Percentiles rank a stretch among this genome's conserved stretches.
Conservation (phyloP, 2,797 vertebrate species). For the Australoheros facetus region DNA sequence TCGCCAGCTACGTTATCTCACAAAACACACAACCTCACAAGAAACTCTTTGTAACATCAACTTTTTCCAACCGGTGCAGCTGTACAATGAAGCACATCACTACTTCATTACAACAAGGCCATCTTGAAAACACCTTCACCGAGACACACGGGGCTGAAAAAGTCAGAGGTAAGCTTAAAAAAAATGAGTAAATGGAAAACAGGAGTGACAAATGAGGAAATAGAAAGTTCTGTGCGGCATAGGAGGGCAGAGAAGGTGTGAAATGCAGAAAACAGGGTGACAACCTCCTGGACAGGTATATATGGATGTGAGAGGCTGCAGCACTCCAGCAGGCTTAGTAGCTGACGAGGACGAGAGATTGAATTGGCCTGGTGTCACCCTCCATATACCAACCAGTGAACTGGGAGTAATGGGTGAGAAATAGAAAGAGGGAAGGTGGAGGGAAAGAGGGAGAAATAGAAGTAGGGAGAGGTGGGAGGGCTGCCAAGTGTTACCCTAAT, state of each 20-base stretch:
- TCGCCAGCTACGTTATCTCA: constrained; percentile 23
- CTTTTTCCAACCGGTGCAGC: background rate
- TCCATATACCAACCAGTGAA: constrained; percentile 74
- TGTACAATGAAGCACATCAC: constrained; percentile 1
- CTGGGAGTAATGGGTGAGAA: constrained; percentile 78
- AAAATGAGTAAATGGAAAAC: constrained; percentile 45
- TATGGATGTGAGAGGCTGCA: constrained; percentile 26
- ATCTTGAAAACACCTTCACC: constrained; percentile 19
- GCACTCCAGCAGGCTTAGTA: constrained; percentile 40
- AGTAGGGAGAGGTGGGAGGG: constrained; percentile 20
- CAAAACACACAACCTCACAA: constrained; percentile 19
- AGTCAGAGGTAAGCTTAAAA: constrained; percentile 24
- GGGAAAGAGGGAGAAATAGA: constrained; percentile 19
- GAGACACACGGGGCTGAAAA: constrained; percentile 14
- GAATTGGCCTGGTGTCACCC: constrained; percentile 77
- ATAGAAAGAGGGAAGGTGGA: constrained; percentile 51
- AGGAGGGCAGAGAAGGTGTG: constrained; percentile 33
- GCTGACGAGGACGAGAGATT: constrained; percentile 64
- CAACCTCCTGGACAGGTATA: constrained; percentile 39
- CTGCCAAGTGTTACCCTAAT: constrained; percentile 65
- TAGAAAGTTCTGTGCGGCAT: constrained; percentile 52
- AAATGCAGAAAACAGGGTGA: constrained; percentile 51
- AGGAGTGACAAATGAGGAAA: constrained; percentile 63
- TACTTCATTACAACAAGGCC: constrained; percentile 1
- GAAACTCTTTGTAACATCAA: constrained; percentile 18